Percentiles rank a stretch among this genome's conserved stretches.
These are phyloP conservation scores for Dolichomitus sp. DNA, from an alignment of 2,888 invertebrate species.

Conservation along the genomic window DNA sequence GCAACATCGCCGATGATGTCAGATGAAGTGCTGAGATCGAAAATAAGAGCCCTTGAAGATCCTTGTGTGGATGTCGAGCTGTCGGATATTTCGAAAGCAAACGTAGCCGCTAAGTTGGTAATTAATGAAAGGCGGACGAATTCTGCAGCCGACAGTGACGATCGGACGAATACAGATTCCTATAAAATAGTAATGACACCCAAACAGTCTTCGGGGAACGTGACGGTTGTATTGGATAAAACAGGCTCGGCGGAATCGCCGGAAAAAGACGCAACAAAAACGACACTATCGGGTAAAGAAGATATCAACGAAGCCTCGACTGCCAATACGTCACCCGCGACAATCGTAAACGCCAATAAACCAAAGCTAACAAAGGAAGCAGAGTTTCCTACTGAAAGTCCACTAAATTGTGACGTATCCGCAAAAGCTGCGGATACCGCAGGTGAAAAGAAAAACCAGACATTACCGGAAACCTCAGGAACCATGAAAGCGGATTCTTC, in stretches of 20 bases:
- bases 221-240: slow-evolving; percentile 7
- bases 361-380: background rate
- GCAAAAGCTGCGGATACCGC: background rate
- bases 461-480: background rate
- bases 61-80: slow-evolving; percentile 43
- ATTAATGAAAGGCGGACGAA: slow-evolving; percentile 2
- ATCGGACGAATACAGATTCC: background rate
- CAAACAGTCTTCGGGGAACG: slow-evolving; percentile 6
- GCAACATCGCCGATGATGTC: no score
- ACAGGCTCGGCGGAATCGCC: background rate
- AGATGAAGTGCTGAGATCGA: background rate
- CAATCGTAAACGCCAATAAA: background rate
- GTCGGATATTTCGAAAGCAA: slow-evolving; percentile 26
- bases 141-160: background rate
- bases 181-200: slow-evolving; percentile 36
- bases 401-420: background rate
- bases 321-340: background rate
- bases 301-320: background rate
- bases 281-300: background rate
- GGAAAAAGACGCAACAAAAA: background rate
- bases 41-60: slow-evolving; percentile 53
- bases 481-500: background rate
- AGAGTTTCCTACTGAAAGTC: background rate
- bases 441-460: background rate
- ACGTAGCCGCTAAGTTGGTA: slow-evolving; percentile 41